Evolutionary conservation across 2,797 vertebrate genomes (phyloP), one percentile per base, ranked within the genome.

Genomic region (Notolabrus celidotus): DNA sequence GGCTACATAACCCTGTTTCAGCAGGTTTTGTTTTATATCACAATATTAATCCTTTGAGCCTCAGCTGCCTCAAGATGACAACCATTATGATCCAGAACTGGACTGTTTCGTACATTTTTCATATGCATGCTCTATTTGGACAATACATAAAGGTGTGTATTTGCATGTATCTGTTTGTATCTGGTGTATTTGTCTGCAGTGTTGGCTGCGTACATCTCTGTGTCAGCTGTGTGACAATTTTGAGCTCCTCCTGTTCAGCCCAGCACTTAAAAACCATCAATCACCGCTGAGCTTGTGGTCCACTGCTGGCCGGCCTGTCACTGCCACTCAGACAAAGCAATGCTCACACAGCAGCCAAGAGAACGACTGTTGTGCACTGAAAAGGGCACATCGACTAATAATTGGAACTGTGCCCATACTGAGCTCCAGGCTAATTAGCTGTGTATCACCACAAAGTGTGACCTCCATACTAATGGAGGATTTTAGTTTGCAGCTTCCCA

Each of bases 321-420:
- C 82, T 58, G 81, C 77, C 83, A 71, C 79, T 90, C 84, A 80
- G 78, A 36, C 61, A 25, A 43, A 47, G 70, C 70, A 71, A 55
- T 62, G 14, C 73, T 85, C 77, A 67, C 71, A 41, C 58, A 58
- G 63, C 77, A 70, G 61, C 74, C 65, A 54, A 50, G 55, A 78
- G 82, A 83, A 65, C 29, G 71, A 55, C 77, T 86, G 77, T 70
- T 78, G 82, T 67, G 70, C 74, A 56, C 71, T 67, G 82, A 76
- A 91, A 90, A 90, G 86, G 82, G 84, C 83, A 85, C 84, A 79
- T 82, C 47, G 72, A 84, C 83, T 78, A 78, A 83, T 89, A 87
- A 89, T 85, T 88, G 81, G 74, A 87, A 80, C 77, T 36, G 69
- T 80, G 67, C 84, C 79, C 75, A 59, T 60, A 52, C 72, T 77